phyloP scores from a whole-genome alignment of 2,113 vertebrate genomes.

The Danionella cerebrum region DNA sequence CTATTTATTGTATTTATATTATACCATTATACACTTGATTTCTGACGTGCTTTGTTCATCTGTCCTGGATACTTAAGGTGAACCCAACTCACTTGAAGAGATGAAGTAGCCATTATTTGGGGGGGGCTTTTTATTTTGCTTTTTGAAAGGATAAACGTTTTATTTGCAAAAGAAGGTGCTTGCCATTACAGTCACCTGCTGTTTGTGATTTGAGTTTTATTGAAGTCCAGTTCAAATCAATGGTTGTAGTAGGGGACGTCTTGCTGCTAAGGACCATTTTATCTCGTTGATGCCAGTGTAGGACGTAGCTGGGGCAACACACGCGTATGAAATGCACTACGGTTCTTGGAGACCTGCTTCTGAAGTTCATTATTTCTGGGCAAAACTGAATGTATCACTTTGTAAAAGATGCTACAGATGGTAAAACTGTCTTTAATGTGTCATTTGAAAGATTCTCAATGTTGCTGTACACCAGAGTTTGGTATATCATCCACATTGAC shows the following conservation, averaged over 20 bases:
- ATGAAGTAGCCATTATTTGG: conserved; percentile 48
- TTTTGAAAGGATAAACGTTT: conserved; percentile 44
- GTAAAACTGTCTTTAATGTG: not conserved
- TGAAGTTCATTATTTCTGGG: not conserved
- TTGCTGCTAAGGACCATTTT: conserved; percentile 43
- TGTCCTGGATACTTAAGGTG: conserved; percentile 49
- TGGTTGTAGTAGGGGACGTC: conserved; percentile 32
- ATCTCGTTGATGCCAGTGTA: conserved; percentile 13
- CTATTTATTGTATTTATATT: conserved; percentile 98
- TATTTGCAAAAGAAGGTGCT: conserved; percentile 37
- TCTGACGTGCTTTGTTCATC: conserved; percentile 47
- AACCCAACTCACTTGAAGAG: conserved; percentile 46
- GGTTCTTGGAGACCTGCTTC: not conserved
- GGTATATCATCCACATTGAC: not conserved
- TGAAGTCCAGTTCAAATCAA: conserved; percentile 18
- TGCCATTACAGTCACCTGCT: conserved; percentile 32
- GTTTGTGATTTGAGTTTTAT: conserved; percentile 34
- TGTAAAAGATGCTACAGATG: not conserved
- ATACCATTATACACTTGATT: conserved; percentile 55
- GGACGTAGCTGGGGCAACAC: not conserved
- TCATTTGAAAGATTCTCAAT: not conserved
- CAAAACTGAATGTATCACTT: conserved; percentile 6
- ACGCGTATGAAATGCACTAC: conserved; percentile 1
- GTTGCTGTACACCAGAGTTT: too few species aligned
- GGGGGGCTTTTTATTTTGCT: conserved; percentile 49